Evolutionary conservation across 2,888 invertebrate species (phyloP), one percentile per base, ranked within the genome.

Genomic region (Drosophila sordidula): DNA sequence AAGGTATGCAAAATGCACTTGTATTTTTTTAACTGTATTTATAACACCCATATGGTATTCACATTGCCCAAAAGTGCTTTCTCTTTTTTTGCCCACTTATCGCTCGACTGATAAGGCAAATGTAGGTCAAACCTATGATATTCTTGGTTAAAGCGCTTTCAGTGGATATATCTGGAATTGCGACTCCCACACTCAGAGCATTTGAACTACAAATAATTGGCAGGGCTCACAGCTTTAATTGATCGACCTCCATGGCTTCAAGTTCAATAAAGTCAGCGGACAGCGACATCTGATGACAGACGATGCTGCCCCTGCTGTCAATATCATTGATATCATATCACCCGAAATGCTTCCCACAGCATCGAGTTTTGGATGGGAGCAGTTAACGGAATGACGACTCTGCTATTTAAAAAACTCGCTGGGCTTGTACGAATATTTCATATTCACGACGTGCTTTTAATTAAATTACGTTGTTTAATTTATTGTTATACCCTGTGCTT

Each of bases 231-330:
- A 29, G 70, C 59, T 69, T 84, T 78, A 82, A 87, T 82, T 82
- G 78, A 50, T 46, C 73, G 85, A 84, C 84, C 84, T 63, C 61
- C 55, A 42, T 65, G 78, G 68, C 83, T 64, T 62, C 86, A 87
- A 85, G 84, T 85, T 85, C 86, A 85, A 56, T 67, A 65, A 65
- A 62, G 71, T 70, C 75, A 75, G 32, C 46, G 42, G 25, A 42
- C 47, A 41, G 52, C 32, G 46, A 38, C 12, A 25, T 11, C 41
- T 36, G 58, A 59, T 75, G 70, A 54, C 52, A 56, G 61, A 45
- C 44, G 22, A 47, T 25, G 50, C 66, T 18, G 18, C 18, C 18
- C 18, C 18, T 18, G 18, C 18, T 80, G 77, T 85, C 81, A 68
- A 85, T 85, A 81, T 70, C 59, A 82, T 66, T 64, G 84, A 78